Conservation (phyloP, 2,797 vertebrate species). For the Zalophus californianus region DNA sequence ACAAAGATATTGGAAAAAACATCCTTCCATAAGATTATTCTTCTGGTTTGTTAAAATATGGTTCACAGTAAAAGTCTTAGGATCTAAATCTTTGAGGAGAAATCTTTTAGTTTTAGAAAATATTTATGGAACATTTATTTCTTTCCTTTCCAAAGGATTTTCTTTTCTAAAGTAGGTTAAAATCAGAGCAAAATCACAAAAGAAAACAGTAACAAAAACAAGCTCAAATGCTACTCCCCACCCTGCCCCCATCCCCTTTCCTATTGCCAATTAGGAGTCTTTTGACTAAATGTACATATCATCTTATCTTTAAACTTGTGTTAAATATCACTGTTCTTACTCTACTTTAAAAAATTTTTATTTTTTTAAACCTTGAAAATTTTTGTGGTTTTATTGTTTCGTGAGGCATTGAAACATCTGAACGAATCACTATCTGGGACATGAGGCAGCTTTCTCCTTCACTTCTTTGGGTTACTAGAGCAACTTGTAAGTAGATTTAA, state of each 20-base stretch:
- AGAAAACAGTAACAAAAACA: background rate
- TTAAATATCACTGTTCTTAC: background rate
- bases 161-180: background rate
- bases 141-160: background rate
- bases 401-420: background rate
- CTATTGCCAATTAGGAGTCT: background rate
- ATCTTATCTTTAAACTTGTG: background rate
- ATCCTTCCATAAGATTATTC: background rate
- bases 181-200: background rate
- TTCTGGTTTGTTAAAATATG: background rate
- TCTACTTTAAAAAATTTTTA: background rate
- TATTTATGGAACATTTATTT: background rate
- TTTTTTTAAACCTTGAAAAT: background rate
- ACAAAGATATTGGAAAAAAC: background rate
- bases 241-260: background rate
- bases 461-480: background rate
- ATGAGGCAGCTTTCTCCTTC: background rate
- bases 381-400: background rate
- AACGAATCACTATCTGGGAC: background rate
- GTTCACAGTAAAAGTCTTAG: background rate
- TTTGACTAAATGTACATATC: background rate
- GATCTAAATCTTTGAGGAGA: background rate
- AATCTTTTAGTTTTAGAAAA: background rate
- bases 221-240: background rate
- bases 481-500: background rate